Base-by-base conservation (phyloP, 1,140 invertebrate species). In the Chelonus insularis region DNA sequence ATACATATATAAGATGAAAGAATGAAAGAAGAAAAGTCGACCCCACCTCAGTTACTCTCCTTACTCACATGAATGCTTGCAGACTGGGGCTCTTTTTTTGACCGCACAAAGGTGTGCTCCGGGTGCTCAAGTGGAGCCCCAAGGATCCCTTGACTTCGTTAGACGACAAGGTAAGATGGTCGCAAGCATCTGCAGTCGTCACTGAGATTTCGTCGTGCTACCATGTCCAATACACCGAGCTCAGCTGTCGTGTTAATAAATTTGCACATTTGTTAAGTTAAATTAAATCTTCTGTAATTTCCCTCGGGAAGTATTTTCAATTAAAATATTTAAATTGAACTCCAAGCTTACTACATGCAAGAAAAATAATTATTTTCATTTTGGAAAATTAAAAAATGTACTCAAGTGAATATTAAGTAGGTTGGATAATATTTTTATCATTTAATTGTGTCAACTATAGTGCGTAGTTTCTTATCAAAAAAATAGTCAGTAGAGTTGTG, bases 141-240 rank as follows among this genome's bases (percentile, higher is more conserved):
- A 69, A 74, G 74, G 69, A 78, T 77, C 76, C 73, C 76, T 77
- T 77, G 76, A 76, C 77, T 76, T 72, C 68, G 54, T 64, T 64
- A 60, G 67, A 64, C 62, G 67, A 75, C 74, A 71, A 72, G 72
- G 74, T 75, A 74, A 75, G 70, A 56, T 56, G 36, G 51, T 23
- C 29, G 32, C 34, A 8, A 54, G 72, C 76, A 76, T 75, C 76
- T 77, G 71, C 70, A 80, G 77, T 80, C 73, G 72, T 59, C 71
- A 69, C 64, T 69, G 73, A 72, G 77, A 78, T 76, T 75, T 69
- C 65, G 72, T 66, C 70, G 65, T 62, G 71, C 12, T 57, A 56
- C 20, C 11, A 60, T 50, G 29, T 9, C 25, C 12, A 20, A 55
- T 16, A 7, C 1, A 55, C 5, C n/a, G 23, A 21, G 3, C 52